Evolutionary conservation across 2,797 vertebrate species (phyloP).

Genomic region (Oreochromis mossambicus): DNA sequence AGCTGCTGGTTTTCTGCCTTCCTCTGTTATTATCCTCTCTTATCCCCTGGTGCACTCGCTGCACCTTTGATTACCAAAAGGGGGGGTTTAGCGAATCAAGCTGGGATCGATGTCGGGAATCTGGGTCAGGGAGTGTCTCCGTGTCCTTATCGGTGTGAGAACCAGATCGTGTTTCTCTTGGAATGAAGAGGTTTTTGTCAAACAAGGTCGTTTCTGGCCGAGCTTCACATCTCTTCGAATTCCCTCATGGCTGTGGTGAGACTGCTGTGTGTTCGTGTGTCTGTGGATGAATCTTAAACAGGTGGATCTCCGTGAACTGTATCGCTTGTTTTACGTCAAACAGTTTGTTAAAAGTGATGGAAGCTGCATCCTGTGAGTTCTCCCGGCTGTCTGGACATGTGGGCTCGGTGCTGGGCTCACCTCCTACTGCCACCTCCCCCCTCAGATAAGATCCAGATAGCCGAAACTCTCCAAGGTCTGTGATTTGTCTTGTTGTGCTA

Average conservation of each 20-base stretch:
- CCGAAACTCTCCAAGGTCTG: conserved; percentile 6
- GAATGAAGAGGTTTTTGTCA: conserved; percentile 23
- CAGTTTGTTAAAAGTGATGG: neutral
- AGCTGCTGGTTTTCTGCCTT: neutral
- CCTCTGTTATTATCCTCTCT: neutral
- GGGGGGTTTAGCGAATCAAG: neutral
- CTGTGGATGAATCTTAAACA: neutral
- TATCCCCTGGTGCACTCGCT: neutral
- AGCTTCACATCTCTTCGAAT: neutral
- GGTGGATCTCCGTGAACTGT: neutral
- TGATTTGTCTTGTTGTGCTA: conserved; percentile 2
- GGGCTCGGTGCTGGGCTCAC: neutral
- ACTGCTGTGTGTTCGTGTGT: neutral
- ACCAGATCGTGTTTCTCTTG: neutral
- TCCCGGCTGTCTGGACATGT: neutral
- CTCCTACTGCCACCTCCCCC: neutral
- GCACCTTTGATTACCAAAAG: neutral
- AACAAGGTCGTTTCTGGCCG: conserved; percentile 4
- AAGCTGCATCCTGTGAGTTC: neutral
- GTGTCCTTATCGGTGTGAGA: conserved; percentile 16
- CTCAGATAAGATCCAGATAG: conserved; percentile 28
- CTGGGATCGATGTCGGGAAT: conserved; percentile 10
- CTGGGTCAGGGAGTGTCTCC: conserved; percentile 29
- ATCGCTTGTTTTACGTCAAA: neutral
- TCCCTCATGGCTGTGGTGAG: neutral